These are phyloP conservation scores for Venustoraphidia nigricollis DNA, from an alignment of 2,888 invertebrate genomes.

Conservation along the genomic window DNA sequence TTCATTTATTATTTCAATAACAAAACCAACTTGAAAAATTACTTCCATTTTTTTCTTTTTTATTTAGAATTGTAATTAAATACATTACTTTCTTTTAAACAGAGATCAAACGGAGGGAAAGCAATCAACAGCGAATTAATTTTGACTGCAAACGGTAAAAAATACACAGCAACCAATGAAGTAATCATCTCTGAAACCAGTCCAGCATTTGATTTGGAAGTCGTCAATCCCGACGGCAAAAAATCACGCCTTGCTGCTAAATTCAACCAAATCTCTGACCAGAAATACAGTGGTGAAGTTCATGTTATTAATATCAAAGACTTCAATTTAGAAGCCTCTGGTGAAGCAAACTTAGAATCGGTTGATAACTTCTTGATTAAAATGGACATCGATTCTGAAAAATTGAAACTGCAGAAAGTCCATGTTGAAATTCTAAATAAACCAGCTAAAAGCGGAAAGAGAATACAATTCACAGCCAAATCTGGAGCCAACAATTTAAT, in stretches of 20 bases:
- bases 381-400: conserved; percentile 43
- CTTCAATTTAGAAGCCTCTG: conserved; percentile 34
- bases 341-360: conserved; percentile 38
- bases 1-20: no score
- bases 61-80: no score
- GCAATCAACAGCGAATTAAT: conserved; percentile 25
- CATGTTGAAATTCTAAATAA: conserved; percentile 47
- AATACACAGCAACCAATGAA: conserved; percentile 37
- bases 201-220: conserved; percentile 38
- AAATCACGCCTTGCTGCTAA: conserved; percentile 27
- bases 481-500: conserved; percentile 49
- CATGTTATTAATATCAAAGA: conserved; percentile 35
- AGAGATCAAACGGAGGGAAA: conserved; percentile 18
- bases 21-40: no score
- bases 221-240: conserved; percentile 34
- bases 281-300: conserved; percentile 39
- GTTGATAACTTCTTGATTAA: conserved; percentile 50
- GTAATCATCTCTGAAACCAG: conserved; percentile 35
- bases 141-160: conserved; percentile 38
- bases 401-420: conserved; percentile 46
- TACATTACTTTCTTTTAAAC: background rate
- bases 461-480: conserved; percentile 44
- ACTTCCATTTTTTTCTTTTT: no score
- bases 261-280: conserved; percentile 33
- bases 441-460: conserved; percentile 40